Evolutionary conservation across 2,113 vertebrate genomes (phyloP), one percentile per base, ranked within the genome.

Genomic region (Notothenia coriiceps): DNA sequence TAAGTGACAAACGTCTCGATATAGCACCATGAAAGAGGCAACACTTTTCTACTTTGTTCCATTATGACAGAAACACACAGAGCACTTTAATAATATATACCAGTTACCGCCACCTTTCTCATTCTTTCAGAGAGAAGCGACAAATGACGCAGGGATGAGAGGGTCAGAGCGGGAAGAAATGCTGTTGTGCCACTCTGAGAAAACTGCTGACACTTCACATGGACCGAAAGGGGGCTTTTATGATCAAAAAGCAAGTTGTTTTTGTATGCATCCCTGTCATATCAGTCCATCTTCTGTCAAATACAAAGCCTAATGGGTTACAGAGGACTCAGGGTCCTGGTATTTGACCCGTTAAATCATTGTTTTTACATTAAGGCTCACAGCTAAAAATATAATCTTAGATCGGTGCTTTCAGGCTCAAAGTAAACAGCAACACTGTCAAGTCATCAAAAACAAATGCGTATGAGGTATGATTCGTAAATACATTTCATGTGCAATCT

Each of bases 21-120:
- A 83, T 89, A 91, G 90, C 57, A 10, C 47, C 25, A 10, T 22
- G 68, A 66, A 85, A 86, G 75, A 73, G 59, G 68, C 70, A 69
- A 86, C 60, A 74, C 84, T 83, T 63, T 84, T 61, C 74, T 82
- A 93, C 91, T 95, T 93, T 94, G 90, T 90, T 93, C 94, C 93
- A 94, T 93, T 88, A 93, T 84, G 85, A 86, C 75, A 77, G 70
- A 84, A 79, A 90, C 66, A 88, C 84, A 83, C 35, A 62, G 17
- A 29, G 33, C 12, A 20, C 9, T 79, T 92, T 56, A 94, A 95
- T 94, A 94, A 94, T 93, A 75, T 46, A 95, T 89, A 54, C 29
- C 55, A 55, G 86, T 85, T 74, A 68, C 86, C 62, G 74, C 86
- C 91, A 90, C 86, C 81, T 85, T 57, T 40, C 79, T 88, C 82